Percentiles rank a stretch among this genome's conserved stretches.
These are phyloP conservation scores for Eucera pruinosa DNA, from an alignment of 2,888 invertebrate genomes.

Conservation along the genomic window DNA sequence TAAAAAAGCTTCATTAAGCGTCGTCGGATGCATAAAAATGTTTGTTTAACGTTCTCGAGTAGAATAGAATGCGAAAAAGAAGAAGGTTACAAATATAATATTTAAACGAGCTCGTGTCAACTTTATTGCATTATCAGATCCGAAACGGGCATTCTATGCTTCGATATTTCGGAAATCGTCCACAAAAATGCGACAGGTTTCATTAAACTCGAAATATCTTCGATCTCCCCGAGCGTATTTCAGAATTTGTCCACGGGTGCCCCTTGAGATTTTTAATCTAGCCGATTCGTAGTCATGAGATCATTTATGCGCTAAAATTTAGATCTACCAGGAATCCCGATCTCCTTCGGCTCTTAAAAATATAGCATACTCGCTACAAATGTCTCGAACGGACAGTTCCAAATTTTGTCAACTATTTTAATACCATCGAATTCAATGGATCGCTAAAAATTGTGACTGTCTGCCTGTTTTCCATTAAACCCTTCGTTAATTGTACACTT, in stretches of 20 bases:
- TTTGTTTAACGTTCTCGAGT: not conserved
- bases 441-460: not conserved
- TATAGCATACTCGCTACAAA: not conserved
- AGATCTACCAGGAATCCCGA: not conserved
- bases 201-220: not conserved
- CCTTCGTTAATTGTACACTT: no score
- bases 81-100: not conserved
- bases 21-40: not conserved
- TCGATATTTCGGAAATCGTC: not conserved
- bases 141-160: not conserved
- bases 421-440: not conserved
- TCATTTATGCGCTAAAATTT: not conserved
- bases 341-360: not conserved
- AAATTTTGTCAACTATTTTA: no score
- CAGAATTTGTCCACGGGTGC: not conserved
- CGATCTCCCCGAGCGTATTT: not conserved
- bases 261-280: not conserved
- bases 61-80: not conserved
- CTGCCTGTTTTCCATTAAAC: no score
- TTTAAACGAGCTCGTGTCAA: not conserved
- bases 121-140: not conserved
- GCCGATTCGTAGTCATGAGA: not conserved
- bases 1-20: conserved; percentile 18
- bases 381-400: not conserved
- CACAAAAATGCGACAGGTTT: not conserved